Conservation (phyloP, 2,888 invertebrate genomes). For the Danaus chrysippus region DNA sequence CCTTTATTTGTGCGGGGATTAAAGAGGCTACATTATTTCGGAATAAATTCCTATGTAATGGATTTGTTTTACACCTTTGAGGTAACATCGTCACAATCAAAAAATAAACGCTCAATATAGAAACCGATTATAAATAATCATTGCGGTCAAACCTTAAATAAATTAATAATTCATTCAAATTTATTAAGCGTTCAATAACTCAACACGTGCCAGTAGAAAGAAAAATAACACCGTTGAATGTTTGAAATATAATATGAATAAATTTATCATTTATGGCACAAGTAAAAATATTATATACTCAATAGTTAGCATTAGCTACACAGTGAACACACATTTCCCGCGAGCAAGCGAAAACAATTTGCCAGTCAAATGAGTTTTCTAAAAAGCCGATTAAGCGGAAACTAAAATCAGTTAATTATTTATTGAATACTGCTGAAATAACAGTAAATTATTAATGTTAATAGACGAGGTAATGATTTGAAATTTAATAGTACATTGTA, state of each 20-base stretch:
- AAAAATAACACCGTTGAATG: neutral
- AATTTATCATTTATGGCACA: slow-evolving; percentile 1
- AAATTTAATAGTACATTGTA: slow-evolving; percentile 28
- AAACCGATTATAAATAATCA: no score
- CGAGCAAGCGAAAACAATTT: slow-evolving; percentile 64
- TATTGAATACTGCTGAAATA: slow-evolving; percentile 51
- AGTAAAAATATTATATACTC: neutral
- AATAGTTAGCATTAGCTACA: slow-evolving; percentile 32
- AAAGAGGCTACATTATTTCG: slow-evolving; percentile 9
- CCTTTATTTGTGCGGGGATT: slow-evolving; percentile 32
- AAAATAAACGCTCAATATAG: no score
- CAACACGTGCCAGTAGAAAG: no score
- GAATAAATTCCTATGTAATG: neutral
- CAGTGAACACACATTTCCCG: slow-evolving; percentile 51
- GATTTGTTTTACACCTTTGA: neutral
- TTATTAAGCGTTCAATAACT: no score
- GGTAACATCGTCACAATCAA: no score
- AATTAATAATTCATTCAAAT: no score
- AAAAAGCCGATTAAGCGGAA: slow-evolving; percentile 77
- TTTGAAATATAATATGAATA: slow-evolving; percentile 21
- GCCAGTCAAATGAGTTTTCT: slow-evolving; percentile 75
- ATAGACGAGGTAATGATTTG: slow-evolving; percentile 35
- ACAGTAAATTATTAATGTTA: slow-evolving; percentile 42
- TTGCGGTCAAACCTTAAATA: no score
- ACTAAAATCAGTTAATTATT: slow-evolving; percentile 75